These are phyloP conservation scores for Megalopta genalis DNA, from an alignment of 1,140 invertebrate genomes.

Conservation along the genomic window DNA sequence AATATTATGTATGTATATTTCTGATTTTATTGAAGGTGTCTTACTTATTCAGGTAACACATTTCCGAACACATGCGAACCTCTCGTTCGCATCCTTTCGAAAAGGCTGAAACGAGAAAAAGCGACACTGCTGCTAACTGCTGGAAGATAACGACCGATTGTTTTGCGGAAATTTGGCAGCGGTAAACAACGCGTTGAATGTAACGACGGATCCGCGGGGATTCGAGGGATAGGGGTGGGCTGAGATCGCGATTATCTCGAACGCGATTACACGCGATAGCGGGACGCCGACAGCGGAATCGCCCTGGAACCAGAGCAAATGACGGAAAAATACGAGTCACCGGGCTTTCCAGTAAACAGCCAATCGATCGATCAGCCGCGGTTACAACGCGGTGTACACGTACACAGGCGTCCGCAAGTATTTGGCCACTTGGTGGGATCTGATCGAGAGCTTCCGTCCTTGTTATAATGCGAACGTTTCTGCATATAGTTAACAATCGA, in stretches of 20 bases:
- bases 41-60: too few species aligned
- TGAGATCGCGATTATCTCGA: slow-evolving; percentile 35
- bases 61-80: too few species aligned
- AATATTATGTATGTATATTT: too few species aligned
- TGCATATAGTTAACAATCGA: too few species aligned
- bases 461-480: background rate
- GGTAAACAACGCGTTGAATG: background rate
- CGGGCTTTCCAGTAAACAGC: slow-evolving; percentile 48
- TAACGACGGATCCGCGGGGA: background rate
- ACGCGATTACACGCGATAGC: slow-evolving; percentile 37
- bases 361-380: slow-evolving; percentile 40
- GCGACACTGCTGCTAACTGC: background rate
- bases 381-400: slow-evolving; percentile 17
- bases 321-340: slow-evolving; percentile 50
- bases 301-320: slow-evolving; percentile 5
- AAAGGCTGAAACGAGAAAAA: background rate
- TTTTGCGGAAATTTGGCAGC: background rate
- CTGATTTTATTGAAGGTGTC: too few species aligned
- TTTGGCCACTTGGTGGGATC: background rate
- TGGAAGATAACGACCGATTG: background rate
- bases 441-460: background rate
- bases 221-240: background rate
- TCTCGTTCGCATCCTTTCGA: too few species aligned
- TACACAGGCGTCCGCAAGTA: background rate
- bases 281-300: slow-evolving; percentile 18